Evolutionary conservation across 2,888 invertebrate genomes (phyloP).

Genomic region (Lamproptera curius): DNA sequence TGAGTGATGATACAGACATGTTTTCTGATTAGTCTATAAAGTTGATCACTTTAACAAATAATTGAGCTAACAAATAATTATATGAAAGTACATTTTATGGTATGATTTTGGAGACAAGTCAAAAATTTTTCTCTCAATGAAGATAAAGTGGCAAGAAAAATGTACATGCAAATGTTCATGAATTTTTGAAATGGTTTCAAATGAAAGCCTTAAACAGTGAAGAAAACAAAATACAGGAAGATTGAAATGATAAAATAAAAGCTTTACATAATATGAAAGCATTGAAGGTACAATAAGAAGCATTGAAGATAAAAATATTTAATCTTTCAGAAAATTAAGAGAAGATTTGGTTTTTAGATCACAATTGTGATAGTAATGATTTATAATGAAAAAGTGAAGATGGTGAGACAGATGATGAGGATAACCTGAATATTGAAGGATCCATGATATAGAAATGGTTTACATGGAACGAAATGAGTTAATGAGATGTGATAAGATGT

Average conservation of each 20-base stretch:
- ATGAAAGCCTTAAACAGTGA: slow-evolving; percentile 84
- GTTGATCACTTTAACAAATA: slow-evolving; percentile 83
- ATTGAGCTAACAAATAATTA: no score
- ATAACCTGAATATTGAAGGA: no score
- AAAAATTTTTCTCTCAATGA: slow-evolving; percentile 82
- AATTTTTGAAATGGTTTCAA: slow-evolving; percentile 87
- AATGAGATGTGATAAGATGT: slow-evolving; percentile 27
- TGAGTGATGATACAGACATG: slow-evolving; percentile 48
- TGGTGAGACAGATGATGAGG: slow-evolving; percentile 23
- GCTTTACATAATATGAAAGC: slow-evolving; percentile 80
- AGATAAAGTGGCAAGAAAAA: slow-evolving; percentile 75
- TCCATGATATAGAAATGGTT: no score
- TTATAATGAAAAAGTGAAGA: slow-evolving; percentile 27
- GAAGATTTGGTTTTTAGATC: slow-evolving; percentile 25
- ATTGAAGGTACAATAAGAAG: slow-evolving; percentile 81
- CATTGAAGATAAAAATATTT: slow-evolving; percentile 77
- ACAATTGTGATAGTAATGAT: slow-evolving; percentile 29
- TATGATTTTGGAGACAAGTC: slow-evolving; percentile 91
- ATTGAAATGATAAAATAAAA: slow-evolving; percentile 74
- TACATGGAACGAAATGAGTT: slow-evolving; percentile 28
- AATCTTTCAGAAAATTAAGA: slow-evolving; percentile 37
- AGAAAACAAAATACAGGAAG: slow-evolving; percentile 79
- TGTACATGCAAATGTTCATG: slow-evolving; percentile 83
- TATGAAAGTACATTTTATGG: no score
- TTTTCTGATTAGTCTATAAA: slow-evolving; percentile 83